Base-by-base conservation (phyloP, 2,888 invertebrate genomes). In the Rhingia rostrata region DNA sequence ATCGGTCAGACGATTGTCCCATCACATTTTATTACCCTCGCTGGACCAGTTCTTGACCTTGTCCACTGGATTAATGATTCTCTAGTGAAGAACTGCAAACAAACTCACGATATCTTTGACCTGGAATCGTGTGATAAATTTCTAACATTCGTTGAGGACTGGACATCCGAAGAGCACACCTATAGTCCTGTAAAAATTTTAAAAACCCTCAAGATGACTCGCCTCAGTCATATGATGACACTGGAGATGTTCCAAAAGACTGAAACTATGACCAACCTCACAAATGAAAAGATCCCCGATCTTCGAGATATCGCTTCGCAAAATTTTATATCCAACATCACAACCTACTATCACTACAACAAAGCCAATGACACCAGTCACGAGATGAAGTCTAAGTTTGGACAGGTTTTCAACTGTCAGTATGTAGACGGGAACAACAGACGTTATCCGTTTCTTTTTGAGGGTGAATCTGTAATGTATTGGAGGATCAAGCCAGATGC, bases 201-300 rank as follows among this genome's bases (percentile, higher is more conserved):
- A 10, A 87, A 89, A 1, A 66, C 89, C n/a, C 74, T 91, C 39
- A 88, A 88, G 54, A 89, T 91, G 87, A 89, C 88, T 3, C 88
- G 90, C n/a, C 82, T 91, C 22, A 83, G 88, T 56, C 86, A 87
- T 0, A 58, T 88, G 14, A 91, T 91, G 91, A 89, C 88, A 30
- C 91, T 91, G n/a, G 88, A 91, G 74, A 91, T 91, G 91, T 89
- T 88, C 60, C 91, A 91, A 66, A 91, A 91, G 86, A 88, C 88
- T 12, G 87, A 87, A 10, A 73, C 77, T 4, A 74, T 60, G 0
- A 32, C 78, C 7, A 51, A 82, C 58, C 22, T 87, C 9, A 88
- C 88, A 0, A 87, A 87, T 4, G 89, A 89, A 33, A 87, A 89
- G 4, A 87, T 88, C 3, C 88, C 87, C 51, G 89, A 91, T 45